These are phyloP conservation scores for Myrmecobius fasciatus DNA, from an alignment of 2,113 vertebrate genomes.

Conservation along the genomic window DNA sequence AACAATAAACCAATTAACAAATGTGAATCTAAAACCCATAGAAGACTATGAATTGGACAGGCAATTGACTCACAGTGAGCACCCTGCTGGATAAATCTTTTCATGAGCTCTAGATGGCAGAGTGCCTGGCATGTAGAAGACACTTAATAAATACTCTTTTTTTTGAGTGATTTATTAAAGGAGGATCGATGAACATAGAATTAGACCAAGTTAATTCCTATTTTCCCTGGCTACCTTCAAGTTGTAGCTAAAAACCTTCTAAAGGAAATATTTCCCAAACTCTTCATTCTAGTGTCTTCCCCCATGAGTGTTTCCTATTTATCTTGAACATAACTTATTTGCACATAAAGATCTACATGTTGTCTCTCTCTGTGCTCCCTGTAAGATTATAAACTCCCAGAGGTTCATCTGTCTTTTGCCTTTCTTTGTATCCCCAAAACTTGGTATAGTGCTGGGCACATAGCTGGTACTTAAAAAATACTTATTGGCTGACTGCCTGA, in stretches of 20 bases:
- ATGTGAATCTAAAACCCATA: neutral
- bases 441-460: neutral
- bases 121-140: neutral
- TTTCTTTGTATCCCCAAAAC: neutral
- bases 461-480: no score
- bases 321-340: neutral
- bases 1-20: neutral
- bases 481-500: neutral
- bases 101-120: neutral
- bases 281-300: no score
- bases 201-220: neutral
- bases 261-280: neutral
- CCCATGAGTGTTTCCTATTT: no score
- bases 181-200: neutral
- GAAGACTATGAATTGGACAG: neutral
- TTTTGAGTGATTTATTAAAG: neutral
- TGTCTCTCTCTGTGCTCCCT: neutral
- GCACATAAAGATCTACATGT: neutral
- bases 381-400: neutral
- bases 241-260: neutral
- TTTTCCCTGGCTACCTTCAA: neutral
- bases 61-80: neutral
- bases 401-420: neutral
- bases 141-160: neutral
- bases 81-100: neutral